Base-by-base conservation (phyloP, 2,888 invertebrate genomes). In the Platerodrilus igneus region DNA sequence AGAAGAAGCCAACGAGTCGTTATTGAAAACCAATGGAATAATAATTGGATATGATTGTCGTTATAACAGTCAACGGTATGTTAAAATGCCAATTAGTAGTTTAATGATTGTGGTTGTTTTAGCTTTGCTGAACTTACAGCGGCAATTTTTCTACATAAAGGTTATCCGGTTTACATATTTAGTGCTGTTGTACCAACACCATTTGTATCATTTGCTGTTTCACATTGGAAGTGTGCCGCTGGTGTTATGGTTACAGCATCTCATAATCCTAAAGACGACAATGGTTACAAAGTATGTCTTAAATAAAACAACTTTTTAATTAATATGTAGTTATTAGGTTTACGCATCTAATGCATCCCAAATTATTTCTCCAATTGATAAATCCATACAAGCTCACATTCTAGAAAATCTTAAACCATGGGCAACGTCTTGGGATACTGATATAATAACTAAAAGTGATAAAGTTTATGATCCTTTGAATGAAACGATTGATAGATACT, bases 221-320 rank as follows among this genome's bases (percentile, higher is more conserved):
- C 74, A 2, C 72, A 80, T 47, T 79, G 81, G 41, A 77, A 80
- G 10, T 86, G 87, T 37, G 80, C 82, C 1, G 88, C 85, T 58
- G 99, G 99, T 23, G 78, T 96, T n/a, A 96, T 99, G 96, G 91
- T 99, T 44, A 99, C 99, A 0, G 99, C 99, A 0, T 97, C 97
- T 0, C 99, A 99, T 66, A 99, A 99, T 70, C 84, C 95, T 25
- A 93, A 87, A 64, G 83, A 83, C 0, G 97, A 97, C 63, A 97
- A 97, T 67, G 97, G 97, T 1, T 99, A 96, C 62, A 99, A 99
- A 73, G 68, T 68, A 54, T 52, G 26, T 37, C 36, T 18, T 29
- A 14, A 10, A 19, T 20, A 4, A 8, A 29, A 9, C 16, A 19
- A 37, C 20, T 19, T 11, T 44, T 23, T 15, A 25, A 10, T 33